Base-by-base conservation (phyloP, 2,797 vertebrate genomes). In the Tolypeutes matacus region DNA sequence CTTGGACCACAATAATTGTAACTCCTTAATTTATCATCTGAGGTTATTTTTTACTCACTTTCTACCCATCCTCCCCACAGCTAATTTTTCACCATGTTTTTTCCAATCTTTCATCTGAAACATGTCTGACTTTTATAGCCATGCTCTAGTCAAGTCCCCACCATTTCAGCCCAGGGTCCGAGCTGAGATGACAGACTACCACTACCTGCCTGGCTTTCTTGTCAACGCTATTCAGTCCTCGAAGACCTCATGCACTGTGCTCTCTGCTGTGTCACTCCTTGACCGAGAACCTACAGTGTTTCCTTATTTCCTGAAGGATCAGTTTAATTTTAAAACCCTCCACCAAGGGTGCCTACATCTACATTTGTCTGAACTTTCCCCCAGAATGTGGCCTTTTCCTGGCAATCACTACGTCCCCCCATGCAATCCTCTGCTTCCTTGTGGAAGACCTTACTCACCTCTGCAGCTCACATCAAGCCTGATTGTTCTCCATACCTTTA, bases 251-350 rank as follows among this genome's bases (percentile, higher is more conserved):
- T 29, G 27, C 51, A 29, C 18, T 82, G 21, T 62, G 25, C 27
- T 53, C 39, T 77, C 77, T 64, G 18, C 39, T 31, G 1, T 10
- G 12, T 65, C 65, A 49, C 60, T 67, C 64, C 27, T 29, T 75
- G 42, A 84, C 11, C 31, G 62, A 77, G 31, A n/a, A 0, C 67
- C 23, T 42, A 25, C 27, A 27, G 21, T 20, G 53, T 14, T 70
- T 73, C 27, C 70, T 95, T 70, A 69, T 85, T 75, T 78, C 20
- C 73, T 82, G 18, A 93, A 94, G 80, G 46, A 20, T 36, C 13
- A 65, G 7, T 80, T 86, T 80, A 51, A 73, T 15, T 7, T 36
- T 49, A 51, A 75, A n/a, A 27, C 1, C 20, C 25, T 65, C 70
- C 9, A 23, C 58, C 64, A 85, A n/a, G 29, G n/a, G 21, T 78